A percentile compares a stretch with the other conserved stretches of the same genome.
These are phyloP conservation scores for Pogonophryne albipinna DNA, from an alignment of 2,797 vertebrate genomes.

Conservation along the genomic window DNA sequence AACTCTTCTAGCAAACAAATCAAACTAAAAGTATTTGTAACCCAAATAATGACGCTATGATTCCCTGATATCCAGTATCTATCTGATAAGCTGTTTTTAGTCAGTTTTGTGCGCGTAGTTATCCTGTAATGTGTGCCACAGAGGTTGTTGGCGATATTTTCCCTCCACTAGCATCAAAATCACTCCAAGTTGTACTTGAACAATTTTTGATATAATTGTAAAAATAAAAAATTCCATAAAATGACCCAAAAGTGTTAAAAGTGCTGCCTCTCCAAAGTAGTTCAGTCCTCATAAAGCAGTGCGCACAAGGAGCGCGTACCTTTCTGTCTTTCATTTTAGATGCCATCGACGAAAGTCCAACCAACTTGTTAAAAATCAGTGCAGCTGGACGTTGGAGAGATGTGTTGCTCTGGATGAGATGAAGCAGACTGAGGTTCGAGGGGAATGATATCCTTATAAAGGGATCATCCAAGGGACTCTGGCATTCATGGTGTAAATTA, in stretches of 20 bases:
- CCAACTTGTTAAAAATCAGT: constrained; percentile 40
- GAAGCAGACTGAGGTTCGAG: constrained; percentile 81
- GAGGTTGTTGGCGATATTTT: neutral
- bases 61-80: neutral
- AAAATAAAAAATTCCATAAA: constrained; percentile 23
- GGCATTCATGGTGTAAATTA: constrained; percentile 91
- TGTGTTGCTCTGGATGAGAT: constrained; percentile 64
- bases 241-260: constrained; percentile 26
- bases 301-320: constrained; percentile 85
- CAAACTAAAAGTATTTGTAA: neutral
- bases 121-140: constrained; percentile 30
- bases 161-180: constrained; percentile 2
- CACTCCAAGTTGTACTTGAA: constrained; percentile 18
- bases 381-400: constrained; percentile 39
- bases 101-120: constrained; percentile 13
- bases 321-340: constrained; percentile 94
- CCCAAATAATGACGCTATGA: neutral
- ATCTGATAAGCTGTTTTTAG: neutral
- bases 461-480: constrained; percentile 84
- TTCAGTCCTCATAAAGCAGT: constrained; percentile 39
- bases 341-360: constrained; percentile 84
- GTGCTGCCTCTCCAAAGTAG: constrained; percentile 25
- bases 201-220: neutral
- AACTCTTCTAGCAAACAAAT: neutral
- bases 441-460: constrained; percentile 89